Base-by-base conservation (phyloP, 2,113 vertebrate genomes). In the Sciurus niger region DNA sequence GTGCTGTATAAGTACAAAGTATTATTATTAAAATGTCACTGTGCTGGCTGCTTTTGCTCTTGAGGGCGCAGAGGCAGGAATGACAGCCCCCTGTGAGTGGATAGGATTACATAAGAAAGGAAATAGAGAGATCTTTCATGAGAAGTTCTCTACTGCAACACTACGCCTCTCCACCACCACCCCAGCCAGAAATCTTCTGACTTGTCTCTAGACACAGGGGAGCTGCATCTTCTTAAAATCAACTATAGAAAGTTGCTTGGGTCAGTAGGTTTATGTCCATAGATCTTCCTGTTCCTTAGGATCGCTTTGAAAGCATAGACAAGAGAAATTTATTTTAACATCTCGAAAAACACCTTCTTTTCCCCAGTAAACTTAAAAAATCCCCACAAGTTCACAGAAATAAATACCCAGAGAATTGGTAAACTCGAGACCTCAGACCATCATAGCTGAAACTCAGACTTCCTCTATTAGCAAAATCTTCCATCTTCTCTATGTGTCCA, bases 21-120 rank as follows among this genome's bases (percentile, higher is more conserved):
- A 98, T 98, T 98, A 98, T 98, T 98, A 98, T 98, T 97, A 98
- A 98, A 98, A 98, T 97, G 96, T 98, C 97, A 98, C 96, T 70
- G 70, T 67, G 58, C 95, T 51, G 63, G 84, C 97, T 96, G 94
- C 58, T 5, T 95, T 92, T 96, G 95, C 79, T 98, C 96, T 95
- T 94, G 95, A 97, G 93, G 96, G 90, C 96, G 90, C 65, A 76
- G 55, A 96, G 86, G 96, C 85, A 90, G 70, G 93, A 95, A 96
- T 97, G 97, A 97, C 97, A 98, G 97, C 92, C 93, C 65, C 0
- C 72, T 83, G 72, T 93, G 84, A 97, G 84, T 92, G 87, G 95
- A 96, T 84, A 93, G 79, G 84, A 88, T 97, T 96, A 90, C 10
- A 0, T 93, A 97, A 96, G 80, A 89, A 73, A 85, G 93, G 68